Evolutionary conservation across 2,888 invertebrate species (phyloP).

Genomic region (Drosophila merina): DNA sequence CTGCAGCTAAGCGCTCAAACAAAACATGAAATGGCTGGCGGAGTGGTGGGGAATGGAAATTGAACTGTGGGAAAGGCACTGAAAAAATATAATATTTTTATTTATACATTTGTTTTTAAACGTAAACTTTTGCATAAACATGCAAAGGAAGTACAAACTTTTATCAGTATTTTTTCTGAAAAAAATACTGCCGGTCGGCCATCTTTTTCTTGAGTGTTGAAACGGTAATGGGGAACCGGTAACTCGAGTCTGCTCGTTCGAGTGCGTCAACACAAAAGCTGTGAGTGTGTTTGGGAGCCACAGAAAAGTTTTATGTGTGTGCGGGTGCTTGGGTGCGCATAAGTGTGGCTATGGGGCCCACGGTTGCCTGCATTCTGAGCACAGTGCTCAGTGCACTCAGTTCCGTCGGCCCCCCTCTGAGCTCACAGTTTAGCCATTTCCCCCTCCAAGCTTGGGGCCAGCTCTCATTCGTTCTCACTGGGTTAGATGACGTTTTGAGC

Average conservation of each 20-base stretch:
- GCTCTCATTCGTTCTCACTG: conserved; percentile 5
- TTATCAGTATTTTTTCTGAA: background rate
- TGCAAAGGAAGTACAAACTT: too few species aligned
- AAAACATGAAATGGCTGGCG: conserved; percentile 3
- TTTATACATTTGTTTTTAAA: too few species aligned
- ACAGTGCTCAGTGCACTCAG: conserved; percentile 48
- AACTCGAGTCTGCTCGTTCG: conserved; percentile 36
- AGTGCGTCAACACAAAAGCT: conserved; percentile 71
- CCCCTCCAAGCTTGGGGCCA: conserved; percentile 14
- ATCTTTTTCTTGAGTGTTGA: conserved; percentile 15
- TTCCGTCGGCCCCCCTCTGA: conserved; percentile 41
- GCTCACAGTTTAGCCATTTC: background rate
- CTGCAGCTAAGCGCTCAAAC: conserved; percentile 15
- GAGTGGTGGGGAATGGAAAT: background rate
- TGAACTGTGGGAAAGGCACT: conserved; percentile 21
- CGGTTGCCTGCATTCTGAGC: conserved; percentile 62
- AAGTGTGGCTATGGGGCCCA: conserved; percentile 53
- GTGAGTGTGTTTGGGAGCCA: conserved; percentile 42
- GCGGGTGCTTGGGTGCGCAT: conserved; percentile 41
- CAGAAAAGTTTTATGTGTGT: conserved; percentile 13
- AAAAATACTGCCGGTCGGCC: background rate
- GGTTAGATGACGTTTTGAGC: conserved; percentile 7
- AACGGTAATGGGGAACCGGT: conserved; percentile 26
- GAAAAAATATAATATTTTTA: background rate
- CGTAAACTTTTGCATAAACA: too few species aligned